Percentiles rank a stretch among this genome's conserved stretches.
These are phyloP conservation scores for Lordiphosa stackelbergi DNA, from an alignment of 1,140 invertebrate genomes.

Conservation along the genomic window DNA sequence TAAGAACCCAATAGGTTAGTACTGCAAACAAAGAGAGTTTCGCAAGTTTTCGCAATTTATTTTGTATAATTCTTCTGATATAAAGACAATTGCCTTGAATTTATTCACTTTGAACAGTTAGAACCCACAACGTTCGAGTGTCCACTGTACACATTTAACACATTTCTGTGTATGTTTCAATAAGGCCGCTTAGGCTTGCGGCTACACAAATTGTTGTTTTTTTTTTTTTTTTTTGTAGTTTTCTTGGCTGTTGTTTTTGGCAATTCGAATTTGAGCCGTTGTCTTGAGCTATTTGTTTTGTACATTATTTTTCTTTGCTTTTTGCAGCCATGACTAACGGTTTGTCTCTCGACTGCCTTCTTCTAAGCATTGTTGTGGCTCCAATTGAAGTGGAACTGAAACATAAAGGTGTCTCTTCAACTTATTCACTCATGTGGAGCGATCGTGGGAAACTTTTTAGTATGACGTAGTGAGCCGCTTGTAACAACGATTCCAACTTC, in stretches of 20 bases:
- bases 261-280: conserved; percentile 37
- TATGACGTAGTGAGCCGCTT: no score
- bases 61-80: no score
- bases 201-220: conserved; percentile 28
- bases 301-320: conserved; percentile 32
- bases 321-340: conserved; percentile 42
- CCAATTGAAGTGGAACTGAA: neutral
- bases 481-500: neutral
- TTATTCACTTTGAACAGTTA: neutral
- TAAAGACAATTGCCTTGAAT: no score
- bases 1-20: no score
- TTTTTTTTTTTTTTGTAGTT: conserved; percentile 2
- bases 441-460: conserved; percentile 31
- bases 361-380: no score
- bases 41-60: no score
- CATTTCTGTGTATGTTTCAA: conserved; percentile 36
- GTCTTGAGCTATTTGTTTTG: conserved; percentile 45
- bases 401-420: conserved; percentile 2
- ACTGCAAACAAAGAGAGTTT: no score
- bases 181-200: conserved; percentile 42
- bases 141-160: conserved; percentile 22
- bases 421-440: conserved; percentile 29
- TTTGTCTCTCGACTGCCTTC: neutral
- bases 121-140: neutral
- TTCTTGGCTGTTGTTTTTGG: conserved; percentile 36